These are phyloP conservation scores for Eilema depressum DNA, from an alignment of 2,888 invertebrate species.

Conservation along the genomic window DNA sequence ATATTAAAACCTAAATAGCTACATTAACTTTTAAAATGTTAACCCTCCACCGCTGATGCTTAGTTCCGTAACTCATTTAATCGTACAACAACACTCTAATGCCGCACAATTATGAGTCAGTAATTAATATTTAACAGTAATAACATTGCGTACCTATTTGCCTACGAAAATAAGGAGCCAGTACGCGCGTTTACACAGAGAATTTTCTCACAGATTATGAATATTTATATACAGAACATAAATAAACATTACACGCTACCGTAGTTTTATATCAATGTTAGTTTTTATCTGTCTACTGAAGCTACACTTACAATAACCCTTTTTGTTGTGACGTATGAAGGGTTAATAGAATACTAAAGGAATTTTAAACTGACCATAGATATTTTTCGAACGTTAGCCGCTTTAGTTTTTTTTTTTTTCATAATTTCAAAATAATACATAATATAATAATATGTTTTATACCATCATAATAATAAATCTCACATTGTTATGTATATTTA, in stretches of 20 bases:
- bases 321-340: not conserved
- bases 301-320: conserved; percentile 3
- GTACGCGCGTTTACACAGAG: conserved; percentile 23
- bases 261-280: conserved; percentile 23
- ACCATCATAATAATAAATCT: not conserved
- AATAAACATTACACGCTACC: conserved; percentile 46
- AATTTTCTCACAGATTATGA: conserved; percentile 50
- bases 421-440: not conserved
- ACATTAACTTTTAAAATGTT: not conserved
- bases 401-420: not conserved
- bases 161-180: conserved; percentile 23
- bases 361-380: not conserved
- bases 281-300: conserved; percentile 17
- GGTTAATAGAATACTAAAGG: not conserved
- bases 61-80: conserved; percentile 1
- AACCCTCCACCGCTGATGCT: not conserved
- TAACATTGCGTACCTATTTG: conserved; percentile 21
- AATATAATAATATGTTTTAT: not conserved
- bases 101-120: conserved; percentile 4
- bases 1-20: not conserved
- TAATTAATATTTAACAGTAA: conserved; percentile 20
- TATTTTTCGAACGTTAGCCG: not conserved
- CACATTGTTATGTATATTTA: not conserved
- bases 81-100: not conserved
- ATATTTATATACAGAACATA: conserved; percentile 42